These are phyloP conservation scores for Amiota communis DNA, from an alignment of 2,888 invertebrate species.

Conservation along the genomic window DNA sequence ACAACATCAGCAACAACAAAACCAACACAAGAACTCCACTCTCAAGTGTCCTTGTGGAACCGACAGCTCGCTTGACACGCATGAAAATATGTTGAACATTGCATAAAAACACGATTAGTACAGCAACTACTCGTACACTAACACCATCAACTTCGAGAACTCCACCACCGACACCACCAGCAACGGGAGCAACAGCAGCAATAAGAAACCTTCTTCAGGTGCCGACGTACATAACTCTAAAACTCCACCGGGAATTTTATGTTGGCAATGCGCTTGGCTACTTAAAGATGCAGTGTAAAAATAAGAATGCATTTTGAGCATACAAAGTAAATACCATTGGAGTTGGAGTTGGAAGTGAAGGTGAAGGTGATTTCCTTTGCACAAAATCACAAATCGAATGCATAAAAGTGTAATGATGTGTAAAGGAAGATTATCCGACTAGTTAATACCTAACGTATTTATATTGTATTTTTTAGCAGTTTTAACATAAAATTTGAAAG, in stretches of 20 bases:
- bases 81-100: constrained; percentile 36
- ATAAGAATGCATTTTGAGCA: constrained; percentile 30
- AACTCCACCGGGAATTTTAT: constrained; percentile 41
- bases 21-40: background rate
- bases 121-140: background rate
- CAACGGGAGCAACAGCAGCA: constrained; percentile 39
- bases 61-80: constrained; percentile 22
- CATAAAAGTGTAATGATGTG: background rate
- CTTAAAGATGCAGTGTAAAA: constrained; percentile 61
- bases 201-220: constrained; percentile 41
- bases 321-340: too few relatives aligned
- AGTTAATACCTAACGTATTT: background rate
- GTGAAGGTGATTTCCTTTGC: constrained; percentile 13
- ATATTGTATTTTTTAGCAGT: background rate
- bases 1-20: background rate
- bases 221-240: constrained; percentile 27
- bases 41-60: constrained; percentile 23
- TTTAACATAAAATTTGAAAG: background rate
- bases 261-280: constrained; percentile 41
- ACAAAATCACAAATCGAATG: constrained; percentile 1
- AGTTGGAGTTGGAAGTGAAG: too few relatives aligned
- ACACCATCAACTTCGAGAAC: constrained; percentile 7
- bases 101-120: constrained; percentile 4
- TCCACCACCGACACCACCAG: constrained; percentile 31
- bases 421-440: background rate